Base-by-base conservation (phyloP, 2,797 vertebrate genomes). In the Enteromius mattozi region DNA sequence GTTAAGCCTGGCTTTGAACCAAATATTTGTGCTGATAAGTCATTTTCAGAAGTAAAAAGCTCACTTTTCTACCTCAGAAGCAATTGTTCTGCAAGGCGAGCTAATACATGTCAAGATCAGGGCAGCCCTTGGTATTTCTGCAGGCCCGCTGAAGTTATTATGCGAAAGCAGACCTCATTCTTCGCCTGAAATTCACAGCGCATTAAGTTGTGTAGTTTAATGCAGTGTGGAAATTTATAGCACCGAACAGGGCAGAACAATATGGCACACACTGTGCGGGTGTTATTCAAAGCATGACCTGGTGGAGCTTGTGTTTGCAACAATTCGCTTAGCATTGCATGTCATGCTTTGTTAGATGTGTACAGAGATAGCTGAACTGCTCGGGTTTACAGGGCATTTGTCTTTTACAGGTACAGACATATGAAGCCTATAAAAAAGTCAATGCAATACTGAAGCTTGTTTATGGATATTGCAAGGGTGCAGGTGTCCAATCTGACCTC, bases 1-100 rank as follows among this genome's bases (percentile, higher is more conserved):
- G 80, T 33, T 65, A 66, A 79, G 69, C 80, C 68, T 82, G 80
- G 68, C 75, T 78, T 79, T 78, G 66, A 82, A 78, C 75, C 85
- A 86, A 74, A 54, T 83, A 86, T 83, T 86, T 82, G 75, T 79
- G 80, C 80, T 86, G 85, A 86, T 70, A 82, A 86, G 80, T 82
- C 33, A 12, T 40, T 78, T 79, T 83, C 24, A 27, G 47, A 78
- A 78, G 80, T 66, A 77, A 83, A 82, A 71, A 66, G 72, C 63
- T 47, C 37, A 49, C n/a, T 71, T 79, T 86, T 65, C 35, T 35
- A 66, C 45, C 75, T 49, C 74, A 33, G 80, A 86, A 82, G 47
- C 80, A 82, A 86, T 86, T 82, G 80, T 83, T 83, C 75, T 78
- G 54, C 75, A 86, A 86, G 56, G 74, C 65, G 66, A 86, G 56